Percentiles rank a stretch among this genome's conserved stretches.
Conservation (phyloP, 35 echinoderm and acorn worm genomes). For the Chiridota heheva region DNA sequence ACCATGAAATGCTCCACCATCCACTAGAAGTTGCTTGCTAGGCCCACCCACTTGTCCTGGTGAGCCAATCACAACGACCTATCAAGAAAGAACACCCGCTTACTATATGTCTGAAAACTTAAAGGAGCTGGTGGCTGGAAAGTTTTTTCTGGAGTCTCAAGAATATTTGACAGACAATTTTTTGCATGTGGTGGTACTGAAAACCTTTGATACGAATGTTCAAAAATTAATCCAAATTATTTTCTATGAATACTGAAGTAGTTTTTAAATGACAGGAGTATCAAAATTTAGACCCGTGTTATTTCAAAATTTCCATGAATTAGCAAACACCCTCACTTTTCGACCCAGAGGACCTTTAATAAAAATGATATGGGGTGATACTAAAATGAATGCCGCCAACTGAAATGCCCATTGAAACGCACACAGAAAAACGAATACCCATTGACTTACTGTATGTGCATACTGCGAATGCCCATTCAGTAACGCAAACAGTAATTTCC, state of each 20-base stretch:
- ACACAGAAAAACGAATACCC: too few relatives aligned
- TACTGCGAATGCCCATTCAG: too few relatives aligned
- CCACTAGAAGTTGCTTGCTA: conserved; percentile 50
- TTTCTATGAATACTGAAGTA: too few relatives aligned
- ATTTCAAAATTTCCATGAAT: too few relatives aligned
- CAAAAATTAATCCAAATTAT: background rate
- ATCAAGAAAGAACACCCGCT: background rate
- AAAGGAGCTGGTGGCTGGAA: background rate
- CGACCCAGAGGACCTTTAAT: background rate
- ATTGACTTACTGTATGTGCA: too few relatives aligned
- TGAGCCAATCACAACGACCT: conserved; percentile 66
- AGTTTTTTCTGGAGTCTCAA: background rate
- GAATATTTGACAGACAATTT: background rate
- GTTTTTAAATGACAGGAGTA: too few relatives aligned
- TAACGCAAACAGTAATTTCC: too few relatives aligned
- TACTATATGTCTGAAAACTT: background rate
- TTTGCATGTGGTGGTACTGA: background rate
- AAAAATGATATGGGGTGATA: too few relatives aligned
- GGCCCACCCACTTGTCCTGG: conserved; percentile 64
- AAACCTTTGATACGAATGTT: too few relatives aligned
- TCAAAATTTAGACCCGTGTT: too few relatives aligned
- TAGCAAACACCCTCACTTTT: background rate
- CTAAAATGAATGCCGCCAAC: too few relatives aligned
- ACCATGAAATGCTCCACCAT: conserved; percentile 52
- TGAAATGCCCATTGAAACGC: too few relatives aligned